Evolutionary conservation across 1,140 invertebrate genomes (phyloP).

Genomic region (Caenorhabditis remanei): DNA sequence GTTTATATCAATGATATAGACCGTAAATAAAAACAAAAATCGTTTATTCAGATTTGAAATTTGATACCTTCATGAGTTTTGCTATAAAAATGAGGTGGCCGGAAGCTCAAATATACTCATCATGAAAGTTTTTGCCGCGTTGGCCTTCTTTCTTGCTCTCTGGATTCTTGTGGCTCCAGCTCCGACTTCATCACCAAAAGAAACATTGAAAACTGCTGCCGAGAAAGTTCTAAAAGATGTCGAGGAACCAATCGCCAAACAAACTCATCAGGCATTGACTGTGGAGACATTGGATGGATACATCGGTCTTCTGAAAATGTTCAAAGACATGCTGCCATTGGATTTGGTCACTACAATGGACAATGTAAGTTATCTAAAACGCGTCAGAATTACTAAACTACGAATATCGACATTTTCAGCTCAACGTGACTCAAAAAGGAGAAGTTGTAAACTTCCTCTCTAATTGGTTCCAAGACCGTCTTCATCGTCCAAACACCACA

Average conservation of each 20-base stretch:
- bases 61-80: background rate
- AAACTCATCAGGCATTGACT: slow-evolving; percentile 29
- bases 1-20: background rate
- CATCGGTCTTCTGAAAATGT: slow-evolving; percentile 48
- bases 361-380: background rate
- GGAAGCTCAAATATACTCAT: background rate
- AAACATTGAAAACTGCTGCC: background rate
- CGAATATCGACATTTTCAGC: background rate
- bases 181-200: background rate
- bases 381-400: background rate
- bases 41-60: background rate
- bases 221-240: background rate
- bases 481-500: slow-evolving; percentile 11
- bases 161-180: background rate
- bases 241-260: slow-evolving; percentile 43
- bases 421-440: slow-evolving; percentile 48
- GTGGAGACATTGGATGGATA: slow-evolving; percentile 56
- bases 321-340: slow-evolving; percentile 56
- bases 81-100: background rate
- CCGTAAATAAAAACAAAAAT: background rate
- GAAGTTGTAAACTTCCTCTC: slow-evolving; percentile 40
- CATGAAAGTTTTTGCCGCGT: background rate
- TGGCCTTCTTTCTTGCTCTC: background rate
- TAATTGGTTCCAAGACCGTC: slow-evolving; percentile 55
- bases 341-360: slow-evolving; percentile 20